phyloP scores from a whole-genome alignment of 2,797 vertebrate species.

The Sebastes hubbsi region DNA sequence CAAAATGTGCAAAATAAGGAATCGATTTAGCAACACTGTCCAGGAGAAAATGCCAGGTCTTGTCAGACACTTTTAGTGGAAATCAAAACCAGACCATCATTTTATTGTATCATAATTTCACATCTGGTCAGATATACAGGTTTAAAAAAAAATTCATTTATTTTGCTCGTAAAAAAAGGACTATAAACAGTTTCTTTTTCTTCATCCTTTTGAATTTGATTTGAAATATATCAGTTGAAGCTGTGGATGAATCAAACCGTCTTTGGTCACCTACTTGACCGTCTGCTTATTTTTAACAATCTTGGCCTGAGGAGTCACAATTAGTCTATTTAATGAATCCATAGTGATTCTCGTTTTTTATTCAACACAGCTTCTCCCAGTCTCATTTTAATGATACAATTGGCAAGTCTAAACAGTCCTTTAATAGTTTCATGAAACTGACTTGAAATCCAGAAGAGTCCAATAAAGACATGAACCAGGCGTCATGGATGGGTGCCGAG shows the following conservation, averaged over 20 bases:
- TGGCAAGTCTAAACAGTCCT: background rate
- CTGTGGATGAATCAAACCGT: background rate
- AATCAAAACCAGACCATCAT: background rate
- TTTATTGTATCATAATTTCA: background rate
- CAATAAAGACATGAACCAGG: conserved; percentile 49
- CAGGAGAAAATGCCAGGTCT: background rate
- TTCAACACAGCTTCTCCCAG: background rate
- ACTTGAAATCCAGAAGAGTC: background rate
- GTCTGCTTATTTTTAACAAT: background rate
- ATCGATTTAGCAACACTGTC: background rate
- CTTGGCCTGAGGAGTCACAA: background rate
- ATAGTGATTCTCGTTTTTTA: background rate
- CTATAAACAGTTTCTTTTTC: background rate
- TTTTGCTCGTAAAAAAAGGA: background rate
- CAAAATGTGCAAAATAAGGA: background rate
- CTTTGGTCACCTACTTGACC: background rate
- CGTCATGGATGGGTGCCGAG: conserved; percentile 25
- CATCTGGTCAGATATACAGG: background rate
- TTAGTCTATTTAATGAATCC: background rate
- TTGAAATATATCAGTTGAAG: background rate
- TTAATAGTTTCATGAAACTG: conserved; percentile 22
- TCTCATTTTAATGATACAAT: background rate
- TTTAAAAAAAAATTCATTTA: background rate
- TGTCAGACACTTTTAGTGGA: background rate
- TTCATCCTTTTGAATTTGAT: background rate